Percentiles rank a stretch among this genome's conserved stretches.
phyloP scores from a whole-genome alignment of 1,140 invertebrate species.

The Apis mellifera region DNA sequence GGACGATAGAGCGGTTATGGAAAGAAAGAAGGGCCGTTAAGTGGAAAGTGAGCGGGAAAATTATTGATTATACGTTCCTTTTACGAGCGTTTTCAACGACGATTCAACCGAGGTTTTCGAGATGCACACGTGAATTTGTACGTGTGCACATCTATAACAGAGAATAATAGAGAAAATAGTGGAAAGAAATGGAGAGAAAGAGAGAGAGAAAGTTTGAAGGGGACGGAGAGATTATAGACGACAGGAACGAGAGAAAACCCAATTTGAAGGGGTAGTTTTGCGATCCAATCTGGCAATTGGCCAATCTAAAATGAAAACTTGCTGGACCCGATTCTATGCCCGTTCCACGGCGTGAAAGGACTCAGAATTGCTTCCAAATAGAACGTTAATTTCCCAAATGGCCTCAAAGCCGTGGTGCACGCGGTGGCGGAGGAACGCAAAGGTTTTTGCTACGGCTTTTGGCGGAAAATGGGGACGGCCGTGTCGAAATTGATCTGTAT shows the following conservation, averaged over 20 bases:
- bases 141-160: background rate
- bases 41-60: constrained; percentile 19
- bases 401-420: background rate
- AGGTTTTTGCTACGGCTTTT: background rate
- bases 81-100: constrained; percentile 24
- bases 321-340: constrained; percentile 28
- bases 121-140: background rate
- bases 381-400: constrained; percentile 37
- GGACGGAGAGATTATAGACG: constrained; percentile 37
- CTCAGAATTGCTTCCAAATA: constrained; percentile 34
- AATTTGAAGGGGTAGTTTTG: constrained; percentile 58
- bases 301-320: constrained; percentile 62
- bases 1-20: background rate
- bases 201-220: constrained; percentile 4
- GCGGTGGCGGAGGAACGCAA: background rate
- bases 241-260: constrained; percentile 52
- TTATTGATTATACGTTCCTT: constrained; percentile 36
- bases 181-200: constrained; percentile 16
- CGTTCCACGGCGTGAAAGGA: constrained; percentile 17
- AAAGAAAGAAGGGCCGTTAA: background rate
- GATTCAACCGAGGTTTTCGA: background rate
- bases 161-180: background rate
- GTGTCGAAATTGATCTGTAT: too few species aligned
- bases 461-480: background rate
- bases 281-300: constrained; percentile 60